A percentile compares a stretch with the other conserved stretches of the same genome.
Evolutionary conservation across 2,797 vertebrate species (phyloP).

Genomic region (Pseudochirops cupreus): DNA sequence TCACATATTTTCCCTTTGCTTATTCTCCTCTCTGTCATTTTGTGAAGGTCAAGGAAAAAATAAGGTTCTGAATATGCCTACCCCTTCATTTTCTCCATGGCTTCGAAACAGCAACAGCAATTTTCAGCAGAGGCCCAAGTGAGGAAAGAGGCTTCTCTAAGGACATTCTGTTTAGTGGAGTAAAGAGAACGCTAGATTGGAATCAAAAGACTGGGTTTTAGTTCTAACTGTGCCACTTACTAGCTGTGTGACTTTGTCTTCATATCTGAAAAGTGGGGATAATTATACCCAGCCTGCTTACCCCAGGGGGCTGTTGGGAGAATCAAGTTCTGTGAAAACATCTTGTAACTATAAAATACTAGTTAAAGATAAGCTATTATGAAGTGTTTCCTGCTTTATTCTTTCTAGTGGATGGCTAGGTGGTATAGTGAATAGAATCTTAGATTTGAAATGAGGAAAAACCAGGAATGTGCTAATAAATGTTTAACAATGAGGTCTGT

Average conservation of each 20-base stretch:
- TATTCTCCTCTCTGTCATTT: conserved; percentile 25
- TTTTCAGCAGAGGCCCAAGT: not conserved
- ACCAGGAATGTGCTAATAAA: not conserved
- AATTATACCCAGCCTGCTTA: not conserved
- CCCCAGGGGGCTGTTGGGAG: not conserved
- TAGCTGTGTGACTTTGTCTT: not conserved
- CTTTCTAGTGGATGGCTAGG: not conserved
- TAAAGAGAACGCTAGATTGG: not conserved
- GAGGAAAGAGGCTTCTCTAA: not conserved
- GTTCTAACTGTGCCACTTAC: not conserved
- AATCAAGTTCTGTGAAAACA: not conserved
- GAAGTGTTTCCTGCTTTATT: not conserved
- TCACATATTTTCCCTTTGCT: conserved; percentile 33
- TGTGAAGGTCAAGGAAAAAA: conserved; percentile 23
- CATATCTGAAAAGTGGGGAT: not conserved
- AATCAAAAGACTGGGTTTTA: not conserved
- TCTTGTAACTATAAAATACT: not conserved
- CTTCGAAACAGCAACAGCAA: conserved; percentile 32
- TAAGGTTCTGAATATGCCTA: conserved; percentile 6
- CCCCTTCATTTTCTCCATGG: not conserved
- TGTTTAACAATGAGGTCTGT: not conserved
- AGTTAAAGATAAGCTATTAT: not conserved
- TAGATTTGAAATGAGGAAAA: not conserved
- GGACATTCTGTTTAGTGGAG: not conserved
- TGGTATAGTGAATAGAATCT: not conserved